Evolutionary conservation across 1,140 invertebrate species (phyloP).

Genomic region (Ptiloglossa arizonensis): DNA sequence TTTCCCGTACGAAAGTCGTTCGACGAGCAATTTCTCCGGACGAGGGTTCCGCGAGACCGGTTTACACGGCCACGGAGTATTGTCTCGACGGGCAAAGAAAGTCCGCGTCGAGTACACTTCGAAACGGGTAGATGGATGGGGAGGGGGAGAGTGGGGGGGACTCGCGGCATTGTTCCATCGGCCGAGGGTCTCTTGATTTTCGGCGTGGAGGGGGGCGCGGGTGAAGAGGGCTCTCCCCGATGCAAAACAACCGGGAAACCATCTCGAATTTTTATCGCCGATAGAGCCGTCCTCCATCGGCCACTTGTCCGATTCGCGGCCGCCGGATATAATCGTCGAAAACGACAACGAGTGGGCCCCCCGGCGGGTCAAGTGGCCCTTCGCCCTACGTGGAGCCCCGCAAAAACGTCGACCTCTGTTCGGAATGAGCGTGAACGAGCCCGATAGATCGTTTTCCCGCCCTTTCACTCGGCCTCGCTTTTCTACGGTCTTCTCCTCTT

Average conservation of each 20-base stretch:
- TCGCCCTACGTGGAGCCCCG: background rate
- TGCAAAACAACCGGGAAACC: conserved; percentile 16
- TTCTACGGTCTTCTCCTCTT: background rate
- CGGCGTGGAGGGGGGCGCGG: background rate
- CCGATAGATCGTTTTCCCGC: conserved; percentile 8
- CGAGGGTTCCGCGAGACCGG: background rate
- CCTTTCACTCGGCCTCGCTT: background rate
- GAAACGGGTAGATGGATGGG: no score
- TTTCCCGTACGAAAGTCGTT: background rate
- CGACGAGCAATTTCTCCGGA: background rate
- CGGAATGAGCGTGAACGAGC: conserved; percentile 9
- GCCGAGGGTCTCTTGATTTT: conserved; percentile 7
- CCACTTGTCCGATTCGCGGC: conserved; percentile 32
- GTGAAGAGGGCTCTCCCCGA: background rate
- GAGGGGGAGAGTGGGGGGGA: no score
- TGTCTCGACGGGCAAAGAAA: background rate
- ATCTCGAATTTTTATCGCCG: conserved; percentile 13
- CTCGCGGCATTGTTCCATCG: conserved; percentile 23
- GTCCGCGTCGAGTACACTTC: background rate
- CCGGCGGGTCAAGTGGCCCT: conserved; percentile 23
- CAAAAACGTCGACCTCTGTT: conserved; percentile 30
- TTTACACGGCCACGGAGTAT: background rate
- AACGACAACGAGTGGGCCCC: conserved; percentile 23
- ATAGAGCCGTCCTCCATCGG: background rate
- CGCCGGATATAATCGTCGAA: conserved; percentile 32